Conservation (phyloP, 2,888 invertebrate genomes). For the Oxytorus armatus region DNA sequence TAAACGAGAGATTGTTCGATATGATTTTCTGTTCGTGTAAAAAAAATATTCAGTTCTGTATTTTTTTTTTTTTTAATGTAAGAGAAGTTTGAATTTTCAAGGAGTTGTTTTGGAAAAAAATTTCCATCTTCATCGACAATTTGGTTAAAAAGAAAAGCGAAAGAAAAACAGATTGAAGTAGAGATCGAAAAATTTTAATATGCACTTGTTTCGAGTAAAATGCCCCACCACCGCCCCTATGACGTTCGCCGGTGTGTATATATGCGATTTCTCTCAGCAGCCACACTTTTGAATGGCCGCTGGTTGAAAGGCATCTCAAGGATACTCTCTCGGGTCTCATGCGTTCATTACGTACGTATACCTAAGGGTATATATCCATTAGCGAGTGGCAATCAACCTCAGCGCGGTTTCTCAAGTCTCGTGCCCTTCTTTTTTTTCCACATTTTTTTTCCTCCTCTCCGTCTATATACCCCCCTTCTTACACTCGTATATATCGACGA, state of each 20-base stretch:
- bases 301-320: slow-evolving; percentile 66
- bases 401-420: slow-evolving; percentile 59
- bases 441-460: slow-evolving; percentile 58
- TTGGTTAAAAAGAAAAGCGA: too few relatives aligned
- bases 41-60: too few relatives aligned
- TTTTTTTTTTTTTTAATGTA: not conserved
- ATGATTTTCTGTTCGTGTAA: too few relatives aligned
- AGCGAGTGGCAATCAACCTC: slow-evolving; percentile 60
- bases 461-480: too few relatives aligned
- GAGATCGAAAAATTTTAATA: slow-evolving; percentile 36
- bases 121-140: too few relatives aligned
- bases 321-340: slow-evolving; percentile 59
- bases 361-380: slow-evolving; percentile 58
- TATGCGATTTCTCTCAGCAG: slow-evolving; percentile 40
- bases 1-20: too few relatives aligned
- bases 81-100: too few relatives aligned
- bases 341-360: slow-evolving; percentile 60
- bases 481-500: too few relatives aligned
- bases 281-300: slow-evolving; percentile 48
- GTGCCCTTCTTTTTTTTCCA: slow-evolving; percentile 17
- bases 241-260: slow-evolving; percentile 29
- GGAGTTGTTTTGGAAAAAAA: too few relatives aligned
- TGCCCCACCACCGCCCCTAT: slow-evolving; percentile 19
- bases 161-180: slow-evolving; percentile 10
- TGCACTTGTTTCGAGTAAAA: slow-evolving; percentile 59